Base-by-base conservation (phyloP, 53 echinoderm and acorn worm genomes). In the Stichopus horrens region DNA sequence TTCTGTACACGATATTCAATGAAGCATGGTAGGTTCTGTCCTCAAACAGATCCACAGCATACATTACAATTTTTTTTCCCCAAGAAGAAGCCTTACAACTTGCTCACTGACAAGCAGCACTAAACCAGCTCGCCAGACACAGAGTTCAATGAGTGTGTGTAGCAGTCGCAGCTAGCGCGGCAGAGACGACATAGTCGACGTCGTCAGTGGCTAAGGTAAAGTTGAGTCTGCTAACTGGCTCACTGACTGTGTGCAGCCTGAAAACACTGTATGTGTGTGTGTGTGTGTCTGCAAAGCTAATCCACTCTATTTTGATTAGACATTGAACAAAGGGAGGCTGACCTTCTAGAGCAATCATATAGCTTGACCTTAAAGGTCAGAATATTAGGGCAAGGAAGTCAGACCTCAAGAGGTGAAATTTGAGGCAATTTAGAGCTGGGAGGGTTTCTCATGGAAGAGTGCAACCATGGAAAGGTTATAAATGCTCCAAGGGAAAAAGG, bases 291-390 rank as follows among this genome's bases (percentile, higher is more conserved):
- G 65, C 67, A 52, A 85, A 85, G 85, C 67, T 85, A 85, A 85
- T 85, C 85, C 85, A 85, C 85, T 85, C 65, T 85, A 67, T 85
- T 85, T 66, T 85, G 85, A 85, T 85, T 85, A 85, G 85, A 85
- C 85, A 85, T 67, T 67, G 67, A 85, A 85, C 85, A 85, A 85
- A 85, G 85, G 67, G 85, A 67, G 85, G 85, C 67, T 85, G 85
- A 85, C 85, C 85, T 85, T 85, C 85, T 53, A 63, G 66, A 67
- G 85, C 85, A 85, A 85, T 85, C 85, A 85, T 63, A 52, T 18
- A 85, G 85, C 65, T 85, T 87, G 87, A 87, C 87, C 87, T 75
- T 87, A 74, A 87, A 75, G 87, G 87, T 87, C 87, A 87, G 54
- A 74, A 87, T 87, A 75, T 85, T 87, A 87, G 87, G 87, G 87